These are phyloP conservation scores for Nipponacmea schrenckii DNA, from an alignment of 2,888 invertebrate genomes.

Conservation along the genomic window DNA sequence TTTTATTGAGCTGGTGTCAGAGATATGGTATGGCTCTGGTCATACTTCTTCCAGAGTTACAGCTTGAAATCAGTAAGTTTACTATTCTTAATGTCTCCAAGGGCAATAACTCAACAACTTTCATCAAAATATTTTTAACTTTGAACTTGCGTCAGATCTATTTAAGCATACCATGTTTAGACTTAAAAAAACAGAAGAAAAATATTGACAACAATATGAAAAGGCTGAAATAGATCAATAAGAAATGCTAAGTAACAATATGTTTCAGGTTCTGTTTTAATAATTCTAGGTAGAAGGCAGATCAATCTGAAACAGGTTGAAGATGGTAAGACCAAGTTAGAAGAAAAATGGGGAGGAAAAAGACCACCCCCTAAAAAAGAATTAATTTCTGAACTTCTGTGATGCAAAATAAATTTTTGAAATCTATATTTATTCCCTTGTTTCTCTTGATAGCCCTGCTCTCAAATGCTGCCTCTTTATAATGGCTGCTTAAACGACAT, in stretches of 20 bases:
- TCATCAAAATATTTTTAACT: too few species aligned
- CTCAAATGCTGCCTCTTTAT: too few species aligned
- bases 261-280: background rate
- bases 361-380: conserved; percentile 29
- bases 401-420: conserved; percentile 1
- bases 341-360: conserved; percentile 39
- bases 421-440: too few species aligned
- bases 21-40: conserved; percentile 49
- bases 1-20: conserved; percentile 54
- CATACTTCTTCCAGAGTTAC: conserved; percentile 41
- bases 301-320: conserved; percentile 12
- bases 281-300: conserved; percentile 16
- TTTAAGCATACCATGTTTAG: too few species aligned
- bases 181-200: too few species aligned
- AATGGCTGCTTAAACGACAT: too few species aligned
- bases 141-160: too few species aligned
- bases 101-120: too few species aligned
- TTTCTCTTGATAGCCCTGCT: too few species aligned
- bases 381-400: conserved; percentile 36
- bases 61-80: conserved; percentile 43
- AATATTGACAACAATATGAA: too few species aligned
- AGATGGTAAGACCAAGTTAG: conserved; percentile 26
- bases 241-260: too few species aligned
- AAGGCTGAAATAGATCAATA: too few species aligned
- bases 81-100: background rate